These are phyloP conservation scores for Terrapene triunguis DNA, from an alignment of 2,113 vertebrate species.

Conservation along the genomic window DNA sequence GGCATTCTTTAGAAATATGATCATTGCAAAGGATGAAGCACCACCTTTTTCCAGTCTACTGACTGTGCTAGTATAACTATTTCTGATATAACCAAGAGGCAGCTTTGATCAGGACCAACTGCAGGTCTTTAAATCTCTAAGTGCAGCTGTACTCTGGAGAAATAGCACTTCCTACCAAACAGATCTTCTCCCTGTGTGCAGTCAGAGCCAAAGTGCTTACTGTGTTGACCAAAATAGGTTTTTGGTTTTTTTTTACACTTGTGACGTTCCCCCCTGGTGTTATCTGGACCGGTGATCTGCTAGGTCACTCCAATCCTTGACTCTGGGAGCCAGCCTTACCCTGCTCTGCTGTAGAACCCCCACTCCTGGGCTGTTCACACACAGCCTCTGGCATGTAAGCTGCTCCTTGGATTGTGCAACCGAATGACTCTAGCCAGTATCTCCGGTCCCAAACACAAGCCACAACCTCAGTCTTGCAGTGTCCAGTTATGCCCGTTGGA, in stretches of 20 bases:
- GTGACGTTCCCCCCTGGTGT: no score
- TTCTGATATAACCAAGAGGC: neutral
- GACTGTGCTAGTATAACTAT: neutral
- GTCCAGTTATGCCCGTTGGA: no score
- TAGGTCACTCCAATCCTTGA: no score
- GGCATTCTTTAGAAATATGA: slow-evolving; percentile 1
- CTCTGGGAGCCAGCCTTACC: no score
- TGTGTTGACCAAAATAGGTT: neutral
- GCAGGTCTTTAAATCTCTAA: neutral
- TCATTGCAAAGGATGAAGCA: neutral
- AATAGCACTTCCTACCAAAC: neutral
- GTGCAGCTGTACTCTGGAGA: neutral
- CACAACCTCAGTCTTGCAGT: no score
- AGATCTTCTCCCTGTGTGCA: neutral
- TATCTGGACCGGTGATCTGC: no score
- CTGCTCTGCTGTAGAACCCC: no score
- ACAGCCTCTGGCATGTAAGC: no score
- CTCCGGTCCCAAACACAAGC: no score
- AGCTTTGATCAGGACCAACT: neutral
- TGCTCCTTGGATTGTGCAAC: no score
- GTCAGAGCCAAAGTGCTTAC: neutral
- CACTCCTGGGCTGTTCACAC: no score
- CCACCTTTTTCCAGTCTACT: neutral
- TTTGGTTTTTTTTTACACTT: neutral
- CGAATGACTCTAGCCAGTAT: no score